phyloP scores from a whole-genome alignment of 2,797 vertebrate species.

The Cryptoprocta ferox region DNA sequence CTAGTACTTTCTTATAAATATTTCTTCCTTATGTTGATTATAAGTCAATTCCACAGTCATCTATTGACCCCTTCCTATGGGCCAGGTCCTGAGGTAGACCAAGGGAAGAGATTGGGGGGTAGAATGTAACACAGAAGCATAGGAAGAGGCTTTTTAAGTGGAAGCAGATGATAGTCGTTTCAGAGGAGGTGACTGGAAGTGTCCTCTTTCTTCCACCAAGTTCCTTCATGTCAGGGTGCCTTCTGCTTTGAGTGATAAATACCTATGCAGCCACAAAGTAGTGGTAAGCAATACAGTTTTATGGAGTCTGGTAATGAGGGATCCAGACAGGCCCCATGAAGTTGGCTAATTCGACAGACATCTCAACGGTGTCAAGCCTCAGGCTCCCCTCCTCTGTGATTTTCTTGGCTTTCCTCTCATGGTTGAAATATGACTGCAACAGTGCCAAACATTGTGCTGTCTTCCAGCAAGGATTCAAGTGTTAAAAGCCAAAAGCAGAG shows the following conservation, averaged over 20 bases:
- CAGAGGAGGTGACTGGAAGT: background rate
- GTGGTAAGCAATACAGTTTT: background rate
- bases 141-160: background rate
- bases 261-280: background rate
- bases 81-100: background rate
- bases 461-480: background rate
- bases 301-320: background rate
- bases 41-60: background rate
- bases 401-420: conserved; percentile 56
- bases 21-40: background rate
- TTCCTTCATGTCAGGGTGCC: background rate
- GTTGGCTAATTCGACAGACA: conserved; percentile 7
- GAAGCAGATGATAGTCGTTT: background rate
- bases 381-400: background rate
- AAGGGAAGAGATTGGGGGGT: background rate
- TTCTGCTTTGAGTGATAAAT: conserved; percentile 44
- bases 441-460: background rate
- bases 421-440: background rate
- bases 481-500: background rate
- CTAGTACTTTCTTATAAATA: conserved; percentile 11
- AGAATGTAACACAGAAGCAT: background rate
- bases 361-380: background rate
- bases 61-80: background rate
- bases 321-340: background rate
- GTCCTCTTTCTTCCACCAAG: background rate